These are phyloP conservation scores for Heliconius charithonia DNA, from an alignment of 2,888 invertebrate species.

Conservation along the genomic window DNA sequence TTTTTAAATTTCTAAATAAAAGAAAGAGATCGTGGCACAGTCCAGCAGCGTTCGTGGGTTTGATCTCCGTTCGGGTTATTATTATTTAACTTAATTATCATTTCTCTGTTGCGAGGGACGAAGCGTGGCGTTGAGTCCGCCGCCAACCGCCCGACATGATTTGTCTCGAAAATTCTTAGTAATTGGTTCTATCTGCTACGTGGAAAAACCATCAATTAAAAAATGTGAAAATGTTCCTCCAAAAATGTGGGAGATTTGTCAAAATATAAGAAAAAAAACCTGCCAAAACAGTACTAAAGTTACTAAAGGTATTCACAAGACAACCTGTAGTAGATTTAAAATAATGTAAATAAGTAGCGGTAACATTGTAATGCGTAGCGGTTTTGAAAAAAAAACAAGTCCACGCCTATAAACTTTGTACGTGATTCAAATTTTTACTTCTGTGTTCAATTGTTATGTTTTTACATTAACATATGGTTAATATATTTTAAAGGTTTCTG, in stretches of 20 bases:
- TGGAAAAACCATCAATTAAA: no score
- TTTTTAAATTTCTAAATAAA: no score
- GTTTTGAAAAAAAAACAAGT: constrained; percentile 30
- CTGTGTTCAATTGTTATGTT: constrained; percentile 3
- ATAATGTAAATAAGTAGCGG: constrained; percentile 27
- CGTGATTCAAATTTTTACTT: constrained; percentile 26
- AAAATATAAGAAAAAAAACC: neutral
- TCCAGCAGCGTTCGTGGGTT: no score
- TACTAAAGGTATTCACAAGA: neutral
- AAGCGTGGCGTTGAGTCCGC: no score
- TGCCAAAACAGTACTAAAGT: neutral
- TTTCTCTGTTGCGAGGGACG: no score
- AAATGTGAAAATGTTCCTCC: neutral
- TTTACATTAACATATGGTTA: neutral
- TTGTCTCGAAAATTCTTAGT: no score
- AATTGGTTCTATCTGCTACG: no score
- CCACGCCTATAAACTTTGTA: constrained; percentile 15
- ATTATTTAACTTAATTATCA: no score
- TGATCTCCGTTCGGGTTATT: no score
- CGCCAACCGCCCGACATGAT: no score
- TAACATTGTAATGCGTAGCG: constrained; percentile 22
- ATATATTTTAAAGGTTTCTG: neutral
- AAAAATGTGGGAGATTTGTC: neutral
- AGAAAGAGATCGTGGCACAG: no score
- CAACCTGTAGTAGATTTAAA: neutral